These are phyloP conservation scores for Pyralis farinalis DNA, from an alignment of 2,888 invertebrate genomes.

Conservation along the genomic window DNA sequence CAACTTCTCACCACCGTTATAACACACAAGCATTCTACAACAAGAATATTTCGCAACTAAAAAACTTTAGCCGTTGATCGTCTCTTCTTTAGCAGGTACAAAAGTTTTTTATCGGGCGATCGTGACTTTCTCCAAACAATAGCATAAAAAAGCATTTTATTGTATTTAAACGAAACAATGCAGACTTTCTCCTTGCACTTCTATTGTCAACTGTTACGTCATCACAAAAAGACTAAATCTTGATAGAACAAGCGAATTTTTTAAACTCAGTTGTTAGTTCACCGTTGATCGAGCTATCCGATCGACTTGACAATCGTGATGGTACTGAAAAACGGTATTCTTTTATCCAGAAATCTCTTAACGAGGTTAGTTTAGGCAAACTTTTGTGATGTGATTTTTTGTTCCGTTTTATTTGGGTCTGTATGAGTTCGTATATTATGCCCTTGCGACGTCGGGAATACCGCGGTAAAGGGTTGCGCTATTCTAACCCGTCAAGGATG, in stretches of 20 bases:
- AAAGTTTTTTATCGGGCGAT: conserved; percentile 55
- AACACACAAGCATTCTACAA: conserved; percentile 56
- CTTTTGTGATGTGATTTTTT: conserved; percentile 77
- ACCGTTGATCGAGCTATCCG: conserved; percentile 69
- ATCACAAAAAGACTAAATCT: conserved; percentile 12
- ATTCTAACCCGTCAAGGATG: conserved; percentile 46
- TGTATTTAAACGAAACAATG: conserved; percentile 47
- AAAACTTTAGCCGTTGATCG: conserved; percentile 57
- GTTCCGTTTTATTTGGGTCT: conserved; percentile 68
- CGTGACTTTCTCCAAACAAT: conserved; percentile 68
- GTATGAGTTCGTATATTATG: conserved; percentile 69
- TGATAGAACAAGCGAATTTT: conserved; percentile 27
- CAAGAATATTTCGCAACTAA: conserved; percentile 61
- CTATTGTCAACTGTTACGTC: conserved; percentile 45
- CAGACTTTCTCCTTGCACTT: conserved; percentile 63
- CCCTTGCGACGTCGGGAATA: conserved; percentile 46
- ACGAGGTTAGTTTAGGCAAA: conserved; percentile 81
- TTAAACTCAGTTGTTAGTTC: conserved; percentile 48
- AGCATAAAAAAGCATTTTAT: conserved; percentile 54
- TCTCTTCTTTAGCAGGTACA: conserved; percentile 56
- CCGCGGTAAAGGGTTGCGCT: conserved; percentile 54
- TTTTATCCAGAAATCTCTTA: conserved; percentile 79
- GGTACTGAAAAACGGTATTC: conserved; percentile 79
- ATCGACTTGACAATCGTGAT: conserved; percentile 73
- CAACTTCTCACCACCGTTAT: conserved; percentile 10